Percentiles rank a stretch among this genome's conserved stretches.
These are phyloP conservation scores for Coenonympha arcania DNA, from an alignment of 2,888 invertebrate species.

Conservation along the genomic window DNA sequence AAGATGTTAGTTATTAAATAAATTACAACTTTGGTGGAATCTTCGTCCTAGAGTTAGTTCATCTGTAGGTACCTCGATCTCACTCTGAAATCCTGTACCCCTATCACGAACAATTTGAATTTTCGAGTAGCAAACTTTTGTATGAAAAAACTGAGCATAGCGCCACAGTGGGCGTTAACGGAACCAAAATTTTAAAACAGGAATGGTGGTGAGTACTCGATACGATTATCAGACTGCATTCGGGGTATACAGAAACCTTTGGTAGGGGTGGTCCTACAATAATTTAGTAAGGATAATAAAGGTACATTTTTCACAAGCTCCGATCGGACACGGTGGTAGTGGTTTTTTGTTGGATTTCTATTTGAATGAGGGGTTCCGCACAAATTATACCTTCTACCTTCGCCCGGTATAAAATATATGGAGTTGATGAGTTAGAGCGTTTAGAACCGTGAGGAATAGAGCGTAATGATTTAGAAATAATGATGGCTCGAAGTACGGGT, in stretches of 20 bases:
- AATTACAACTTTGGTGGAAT: too few species aligned
- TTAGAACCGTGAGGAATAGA: conserved; percentile 11
- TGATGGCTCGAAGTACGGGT: conserved; percentile 3
- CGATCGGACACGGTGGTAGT: conserved; percentile 56
- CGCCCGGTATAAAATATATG: conserved; percentile 10
- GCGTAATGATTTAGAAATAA: conserved; percentile 17
- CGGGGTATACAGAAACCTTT: too few species aligned
- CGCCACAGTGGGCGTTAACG: too few species aligned
- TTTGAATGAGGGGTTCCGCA: conserved; percentile 38
- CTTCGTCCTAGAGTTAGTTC: too few species aligned
- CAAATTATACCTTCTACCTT: conserved; percentile 55
- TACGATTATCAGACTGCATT: background rate
- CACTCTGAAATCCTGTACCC: too few species aligned
- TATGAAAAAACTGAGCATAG: too few species aligned
- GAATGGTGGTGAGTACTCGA: too few species aligned
- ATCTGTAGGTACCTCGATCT: too few species aligned
- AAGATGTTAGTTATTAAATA: too few species aligned
- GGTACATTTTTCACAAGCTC: conserved; percentile 66
- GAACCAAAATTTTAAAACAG: too few species aligned
- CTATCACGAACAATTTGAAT: too few species aligned
- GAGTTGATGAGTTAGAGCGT: conserved; percentile 28
- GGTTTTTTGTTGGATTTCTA: conserved; percentile 53
- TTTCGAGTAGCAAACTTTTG: too few species aligned
- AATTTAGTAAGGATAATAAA: conserved; percentile 58
- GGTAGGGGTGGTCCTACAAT: conserved; percentile 41